phyloP scores from a whole-genome alignment of 1,140 invertebrate species.

The Heliconius hermathena region DNA sequence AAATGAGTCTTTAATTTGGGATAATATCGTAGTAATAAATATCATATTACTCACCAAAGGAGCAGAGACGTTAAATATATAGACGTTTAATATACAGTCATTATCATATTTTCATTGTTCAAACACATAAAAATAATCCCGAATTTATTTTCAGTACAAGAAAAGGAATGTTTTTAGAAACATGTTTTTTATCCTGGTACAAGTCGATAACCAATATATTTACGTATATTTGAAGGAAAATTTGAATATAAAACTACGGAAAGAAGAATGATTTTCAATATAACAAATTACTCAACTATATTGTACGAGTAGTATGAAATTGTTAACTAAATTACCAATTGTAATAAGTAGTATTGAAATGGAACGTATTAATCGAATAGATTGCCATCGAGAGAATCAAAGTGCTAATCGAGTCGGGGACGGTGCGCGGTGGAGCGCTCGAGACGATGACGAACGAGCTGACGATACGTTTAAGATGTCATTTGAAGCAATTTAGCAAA shows the following conservation, averaged over 20 bases:
- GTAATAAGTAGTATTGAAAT: slow-evolving; percentile 11
- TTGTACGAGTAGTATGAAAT: background rate
- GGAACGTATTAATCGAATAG: slow-evolving; percentile 29
- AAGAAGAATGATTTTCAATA: background rate
- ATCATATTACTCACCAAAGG: no score
- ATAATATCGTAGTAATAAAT: no score
- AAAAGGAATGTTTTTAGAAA: no score
- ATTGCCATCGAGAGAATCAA: slow-evolving; percentile 30
- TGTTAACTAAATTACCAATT: background rate
- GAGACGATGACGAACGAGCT: slow-evolving; percentile 43
- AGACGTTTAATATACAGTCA: no score
- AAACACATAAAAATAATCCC: no score
- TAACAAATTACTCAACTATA: background rate
- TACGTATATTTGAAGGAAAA: background rate
- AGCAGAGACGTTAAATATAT: no score
- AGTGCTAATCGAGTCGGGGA: slow-evolving; percentile 36
- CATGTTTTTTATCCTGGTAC: no score
- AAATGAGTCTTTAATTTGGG: background rate
- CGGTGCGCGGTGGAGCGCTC: slow-evolving; percentile 16
- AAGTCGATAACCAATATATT: no score
- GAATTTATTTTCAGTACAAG: no score
- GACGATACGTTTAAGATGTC: slow-evolving; percentile 62
- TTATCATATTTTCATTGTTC: no score
- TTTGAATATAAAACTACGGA: background rate
- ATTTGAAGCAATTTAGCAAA: slow-evolving; percentile 80